A percentile compares a stretch with the other conserved stretches of the same genome.
Conservation (phyloP, 1,140 invertebrate species). For the Aricia agestis region DNA sequence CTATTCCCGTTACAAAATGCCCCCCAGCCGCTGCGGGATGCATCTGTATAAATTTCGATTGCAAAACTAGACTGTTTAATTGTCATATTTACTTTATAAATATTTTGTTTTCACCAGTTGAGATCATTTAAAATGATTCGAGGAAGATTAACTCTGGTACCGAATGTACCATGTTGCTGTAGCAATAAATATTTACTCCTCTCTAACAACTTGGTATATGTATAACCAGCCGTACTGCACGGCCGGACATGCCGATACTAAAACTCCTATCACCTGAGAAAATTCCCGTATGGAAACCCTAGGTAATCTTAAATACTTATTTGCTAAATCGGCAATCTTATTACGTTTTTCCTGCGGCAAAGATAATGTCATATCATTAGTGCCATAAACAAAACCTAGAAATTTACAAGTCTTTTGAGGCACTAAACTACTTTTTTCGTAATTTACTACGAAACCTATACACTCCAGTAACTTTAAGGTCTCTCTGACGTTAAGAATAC, state of each 20-base stretch:
- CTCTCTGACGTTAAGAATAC: constrained; percentile 28
- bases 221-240: constrained; percentile 16
- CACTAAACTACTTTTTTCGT: constrained; percentile 33
- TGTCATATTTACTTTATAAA: constrained; percentile 21
- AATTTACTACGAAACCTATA: constrained; percentile 37
- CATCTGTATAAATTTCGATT: constrained; percentile 54
- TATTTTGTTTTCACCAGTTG: constrained; percentile 43
- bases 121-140: constrained; percentile 31
- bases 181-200: constrained; percentile 15
- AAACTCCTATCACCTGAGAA: constrained; percentile 17
- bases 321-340: constrained; percentile 22
- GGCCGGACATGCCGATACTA: constrained; percentile 20
- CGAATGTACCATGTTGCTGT: constrained; percentile 16
- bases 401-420: constrained; percentile 28
- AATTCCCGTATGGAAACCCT: constrained; percentile 28
- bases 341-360: constrained; percentile 32
- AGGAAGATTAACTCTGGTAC: constrained; percentile 21
- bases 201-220: constrained; percentile 22
- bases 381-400: constrained; percentile 34
- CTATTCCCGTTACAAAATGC: constrained; percentile 32
- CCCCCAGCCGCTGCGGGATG: constrained; percentile 50
- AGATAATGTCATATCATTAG: constrained; percentile 22
- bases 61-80: constrained; percentile 26
- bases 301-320: constrained; percentile 21
- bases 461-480: constrained; percentile 29